Conservation (phyloP, 2,888 invertebrate species). For the Thera britannica region DNA sequence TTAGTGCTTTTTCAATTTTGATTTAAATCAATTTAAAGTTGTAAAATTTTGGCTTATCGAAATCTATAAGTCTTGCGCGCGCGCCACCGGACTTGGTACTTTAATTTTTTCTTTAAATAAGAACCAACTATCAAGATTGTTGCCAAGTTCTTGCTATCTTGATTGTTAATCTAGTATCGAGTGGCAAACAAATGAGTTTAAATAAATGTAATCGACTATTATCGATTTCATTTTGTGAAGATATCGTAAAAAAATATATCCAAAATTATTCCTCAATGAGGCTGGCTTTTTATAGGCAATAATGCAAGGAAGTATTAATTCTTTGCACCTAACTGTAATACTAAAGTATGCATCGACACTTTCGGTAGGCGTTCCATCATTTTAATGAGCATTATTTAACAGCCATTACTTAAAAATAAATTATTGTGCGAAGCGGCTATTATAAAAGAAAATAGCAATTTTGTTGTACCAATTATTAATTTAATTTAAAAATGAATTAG, state of each 20-base stretch:
- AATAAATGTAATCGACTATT: too few species aligned
- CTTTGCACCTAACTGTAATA: conserved; percentile 67
- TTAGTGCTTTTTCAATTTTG: conserved; percentile 33
- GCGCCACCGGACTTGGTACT: too few species aligned
- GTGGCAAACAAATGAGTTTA: too few species aligned
- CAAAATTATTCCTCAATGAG: conserved; percentile 24
- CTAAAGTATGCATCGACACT: conserved; percentile 76
- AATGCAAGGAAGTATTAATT: conserved; percentile 19
- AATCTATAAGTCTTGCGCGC: not conserved
- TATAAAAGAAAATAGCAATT: conserved; percentile 31
- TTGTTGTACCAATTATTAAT: conserved; percentile 17
- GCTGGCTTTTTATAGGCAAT: conserved; percentile 11
- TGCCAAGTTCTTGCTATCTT: too few species aligned
- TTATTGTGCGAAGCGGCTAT: conserved; percentile 51
- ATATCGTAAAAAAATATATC: too few species aligned
- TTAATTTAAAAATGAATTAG: conserved; percentile 1
- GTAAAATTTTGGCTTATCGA: not conserved
- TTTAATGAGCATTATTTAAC: conserved; percentile 74
- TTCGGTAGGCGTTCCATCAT: conserved; percentile 71
- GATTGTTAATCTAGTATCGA: too few species aligned
- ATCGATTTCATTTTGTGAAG: too few species aligned
- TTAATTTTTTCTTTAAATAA: not conserved
- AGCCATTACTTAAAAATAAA: conserved; percentile 66
- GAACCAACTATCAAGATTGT: not conserved
- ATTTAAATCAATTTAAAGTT: conserved; percentile 29